Conservation (phyloP, 2,888 invertebrate species). For the Sclerodermus sp. region DNA sequence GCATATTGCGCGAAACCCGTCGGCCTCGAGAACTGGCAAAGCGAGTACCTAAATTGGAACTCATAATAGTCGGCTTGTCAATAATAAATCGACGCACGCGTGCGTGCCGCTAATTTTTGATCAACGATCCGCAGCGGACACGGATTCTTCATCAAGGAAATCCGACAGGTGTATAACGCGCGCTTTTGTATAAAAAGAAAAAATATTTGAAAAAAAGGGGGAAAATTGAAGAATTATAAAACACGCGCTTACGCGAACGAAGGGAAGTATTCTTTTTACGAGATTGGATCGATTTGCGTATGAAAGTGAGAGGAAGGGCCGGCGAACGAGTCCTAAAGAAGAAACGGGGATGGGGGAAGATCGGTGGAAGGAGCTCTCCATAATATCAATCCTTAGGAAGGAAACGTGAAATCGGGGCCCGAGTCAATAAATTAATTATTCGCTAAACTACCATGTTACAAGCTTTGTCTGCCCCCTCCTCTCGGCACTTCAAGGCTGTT, state of each 20-base stretch:
- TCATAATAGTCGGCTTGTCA: no score
- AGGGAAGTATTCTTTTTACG: constrained; percentile 34
- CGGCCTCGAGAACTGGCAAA: no score
- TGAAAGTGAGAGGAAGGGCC: constrained; percentile 35
- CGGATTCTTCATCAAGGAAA: no score
- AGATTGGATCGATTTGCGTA: constrained; percentile 36
- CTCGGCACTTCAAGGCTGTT: constrained; percentile 19
- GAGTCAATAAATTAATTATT: constrained; percentile 32
- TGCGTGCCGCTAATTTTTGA: constrained; percentile 23
- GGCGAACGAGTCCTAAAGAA: neutral
- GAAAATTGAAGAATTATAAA: no score
- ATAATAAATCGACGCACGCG: no score
- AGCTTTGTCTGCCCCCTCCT: neutral
- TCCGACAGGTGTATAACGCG: no score
- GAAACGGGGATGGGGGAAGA: constrained; percentile 1
- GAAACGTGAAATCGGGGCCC: constrained; percentile 15
- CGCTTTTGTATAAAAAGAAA: no score
- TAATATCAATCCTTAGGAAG: constrained; percentile 23
- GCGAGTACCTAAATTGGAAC: no score
- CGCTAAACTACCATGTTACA: constrained; percentile 13
- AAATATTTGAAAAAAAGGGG: constrained; percentile 1
- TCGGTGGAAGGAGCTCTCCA: constrained; percentile 27
- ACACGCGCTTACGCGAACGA: no score
- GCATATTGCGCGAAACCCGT: no score
- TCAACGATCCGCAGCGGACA: constrained; percentile 6